Conservation (phyloP, 2,888 invertebrate genomes). For the Panopea generosa region DNA sequence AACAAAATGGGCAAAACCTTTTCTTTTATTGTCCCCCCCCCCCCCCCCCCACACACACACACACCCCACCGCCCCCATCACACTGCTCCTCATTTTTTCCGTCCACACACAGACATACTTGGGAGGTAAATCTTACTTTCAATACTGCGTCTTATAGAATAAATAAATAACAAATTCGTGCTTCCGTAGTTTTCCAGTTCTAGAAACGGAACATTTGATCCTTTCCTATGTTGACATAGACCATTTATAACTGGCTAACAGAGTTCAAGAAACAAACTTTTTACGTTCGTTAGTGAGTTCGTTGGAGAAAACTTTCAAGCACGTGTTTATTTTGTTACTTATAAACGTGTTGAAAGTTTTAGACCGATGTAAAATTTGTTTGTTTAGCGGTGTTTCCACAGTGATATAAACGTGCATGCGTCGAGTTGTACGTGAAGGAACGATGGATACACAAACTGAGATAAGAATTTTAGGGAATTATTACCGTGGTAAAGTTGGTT, state of each 20-base stretch:
- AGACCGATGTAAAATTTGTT: constrained; percentile 6
- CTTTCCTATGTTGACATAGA: constrained; percentile 29
- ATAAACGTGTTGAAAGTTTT: constrained; percentile 14
- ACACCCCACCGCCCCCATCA: too few relatives aligned
- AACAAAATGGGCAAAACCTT: too few relatives aligned
- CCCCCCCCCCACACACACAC: too few relatives aligned
- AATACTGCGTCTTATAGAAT: too few relatives aligned
- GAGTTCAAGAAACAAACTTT: background rate
- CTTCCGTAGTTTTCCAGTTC: constrained; percentile 6
- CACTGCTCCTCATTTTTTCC: too few relatives aligned
- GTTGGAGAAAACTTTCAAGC: too few relatives aligned
- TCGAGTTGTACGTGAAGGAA: background rate
- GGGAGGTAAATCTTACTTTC: too few relatives aligned
- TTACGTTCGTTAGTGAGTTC: background rate
- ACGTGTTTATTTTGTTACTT: constrained; percentile 24
- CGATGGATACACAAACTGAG: constrained; percentile 15
- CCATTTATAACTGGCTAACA: constrained; percentile 22
- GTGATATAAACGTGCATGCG: too few relatives aligned
- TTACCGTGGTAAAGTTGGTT: background rate
- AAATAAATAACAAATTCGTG: too few relatives aligned
- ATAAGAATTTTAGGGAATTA: constrained; percentile 3
- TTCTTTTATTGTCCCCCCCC: too few relatives aligned
- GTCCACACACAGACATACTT: too few relatives aligned
- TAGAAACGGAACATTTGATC: too few relatives aligned
- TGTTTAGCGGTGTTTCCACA: background rate